These are phyloP conservation scores for Rhagoletis zephyria DNA, from an alignment of 1,140 invertebrate species.

Conservation along the genomic window DNA sequence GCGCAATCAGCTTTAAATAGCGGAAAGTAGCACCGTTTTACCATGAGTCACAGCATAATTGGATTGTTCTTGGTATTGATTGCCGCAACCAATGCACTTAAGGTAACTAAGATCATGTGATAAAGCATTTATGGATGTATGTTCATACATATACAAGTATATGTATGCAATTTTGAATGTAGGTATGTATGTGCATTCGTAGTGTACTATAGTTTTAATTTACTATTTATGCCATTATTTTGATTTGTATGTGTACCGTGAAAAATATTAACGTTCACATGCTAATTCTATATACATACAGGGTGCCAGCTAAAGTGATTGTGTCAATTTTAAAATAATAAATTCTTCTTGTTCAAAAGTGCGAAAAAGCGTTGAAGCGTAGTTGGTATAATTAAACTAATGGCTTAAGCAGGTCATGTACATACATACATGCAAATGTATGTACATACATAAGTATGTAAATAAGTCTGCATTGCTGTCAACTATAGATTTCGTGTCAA, in stretches of 20 bases:
- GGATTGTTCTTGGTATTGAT: constrained; percentile 64
- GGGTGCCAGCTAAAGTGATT: background rate
- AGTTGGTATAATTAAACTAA: constrained; percentile 23
- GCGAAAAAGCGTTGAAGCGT: background rate
- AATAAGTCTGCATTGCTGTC: background rate
- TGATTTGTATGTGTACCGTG: background rate
- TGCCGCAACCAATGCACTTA: constrained; percentile 65
- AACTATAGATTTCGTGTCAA: constrained; percentile 2
- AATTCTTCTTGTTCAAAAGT: background rate
- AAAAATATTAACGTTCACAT: background rate
- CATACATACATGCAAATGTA: too few relatives aligned
- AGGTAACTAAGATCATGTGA: constrained; percentile 60
- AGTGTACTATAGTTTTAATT: background rate
- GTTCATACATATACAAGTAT: background rate
- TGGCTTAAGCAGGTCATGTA: background rate
- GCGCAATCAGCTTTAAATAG: background rate
- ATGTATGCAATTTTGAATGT: background rate
- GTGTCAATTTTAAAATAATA: background rate
- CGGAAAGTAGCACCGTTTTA: background rate
- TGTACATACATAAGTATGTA: background rate
- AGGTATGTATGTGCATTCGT: background rate
- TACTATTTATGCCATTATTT: background rate
- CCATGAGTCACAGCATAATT: constrained; percentile 67
- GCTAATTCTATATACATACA: background rate
- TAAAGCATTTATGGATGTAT: too few relatives aligned